Evolutionary conservation across 2,797 vertebrate genomes (phyloP).

Genomic region (Threskiornis aethiopicus): DNA sequence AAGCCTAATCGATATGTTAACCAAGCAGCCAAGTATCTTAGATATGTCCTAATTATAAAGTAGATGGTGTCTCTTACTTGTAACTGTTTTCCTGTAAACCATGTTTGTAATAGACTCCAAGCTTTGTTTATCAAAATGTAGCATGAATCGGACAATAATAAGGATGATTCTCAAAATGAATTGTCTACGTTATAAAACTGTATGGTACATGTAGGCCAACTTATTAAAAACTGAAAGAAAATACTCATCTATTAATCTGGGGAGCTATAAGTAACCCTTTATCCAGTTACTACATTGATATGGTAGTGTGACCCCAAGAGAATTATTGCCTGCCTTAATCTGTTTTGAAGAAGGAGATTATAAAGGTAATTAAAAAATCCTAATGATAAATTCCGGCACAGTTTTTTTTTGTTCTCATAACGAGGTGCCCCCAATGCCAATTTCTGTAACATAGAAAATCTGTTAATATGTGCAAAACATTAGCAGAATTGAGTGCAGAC

Average conservation of each 20-base stretch:
- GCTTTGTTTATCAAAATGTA: not conserved
- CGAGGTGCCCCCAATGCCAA: accelerated
- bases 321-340: not conserved
- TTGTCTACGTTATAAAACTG: not conserved
- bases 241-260: not conserved
- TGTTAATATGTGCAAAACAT: not conserved
- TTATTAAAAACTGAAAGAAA: not conserved
- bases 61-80: not conserved
- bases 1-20: not conserved
- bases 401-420: not conserved
- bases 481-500: not conserved
- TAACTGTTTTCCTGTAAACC: not conserved
- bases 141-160: not conserved
- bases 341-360: not conserved
- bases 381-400: not conserved
- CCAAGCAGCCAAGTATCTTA: not conserved
- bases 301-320: not conserved
- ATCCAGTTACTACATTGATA: not conserved
- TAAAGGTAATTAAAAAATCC: not conserved
- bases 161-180: not conserved
- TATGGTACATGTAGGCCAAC: not conserved
- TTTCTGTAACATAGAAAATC: not conserved
- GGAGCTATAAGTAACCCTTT: accelerated
- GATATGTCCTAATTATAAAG: not conserved
- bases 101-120: not conserved